phyloP scores from a whole-genome alignment of 2,113 vertebrate genomes.

The Ursus arctos region DNA sequence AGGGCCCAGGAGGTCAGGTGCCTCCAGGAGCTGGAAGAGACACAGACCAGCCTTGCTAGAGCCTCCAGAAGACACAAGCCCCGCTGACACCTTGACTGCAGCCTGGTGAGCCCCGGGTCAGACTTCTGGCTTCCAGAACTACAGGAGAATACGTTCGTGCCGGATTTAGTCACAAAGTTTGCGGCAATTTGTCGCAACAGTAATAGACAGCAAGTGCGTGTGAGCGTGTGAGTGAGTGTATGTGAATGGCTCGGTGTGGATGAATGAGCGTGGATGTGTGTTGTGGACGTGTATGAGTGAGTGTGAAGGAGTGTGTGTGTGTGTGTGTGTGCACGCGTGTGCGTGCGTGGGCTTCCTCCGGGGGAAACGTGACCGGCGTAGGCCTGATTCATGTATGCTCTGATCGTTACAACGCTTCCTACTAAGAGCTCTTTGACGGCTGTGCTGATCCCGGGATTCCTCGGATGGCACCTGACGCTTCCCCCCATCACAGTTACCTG shows the following conservation, averaged over 20 bases:
- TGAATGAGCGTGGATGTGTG: neutral
- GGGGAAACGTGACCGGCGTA: neutral
- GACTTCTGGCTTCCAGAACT: neutral
- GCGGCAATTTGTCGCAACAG: neutral
- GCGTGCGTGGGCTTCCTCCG: neutral
- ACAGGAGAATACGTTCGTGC: neutral
- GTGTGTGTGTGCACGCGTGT: neutral
- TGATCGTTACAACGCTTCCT: accelerated
- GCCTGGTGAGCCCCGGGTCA: accelerated
- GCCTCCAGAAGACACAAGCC: neutral
- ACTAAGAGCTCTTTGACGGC: neutral
- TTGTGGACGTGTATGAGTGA: neutral
- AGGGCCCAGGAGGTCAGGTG: accelerated
- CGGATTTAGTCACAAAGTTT: neutral
- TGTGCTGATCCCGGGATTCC: neutral
- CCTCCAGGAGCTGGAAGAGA: neutral
- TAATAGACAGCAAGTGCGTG: neutral
- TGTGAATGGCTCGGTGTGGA: neutral
- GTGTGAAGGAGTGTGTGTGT: neutral
- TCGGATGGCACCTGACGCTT: accelerated
- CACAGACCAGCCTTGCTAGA: neutral
- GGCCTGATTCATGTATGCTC: neutral
- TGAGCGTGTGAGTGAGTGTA: neutral
- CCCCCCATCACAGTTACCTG: neutral
- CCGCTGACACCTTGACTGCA: neutral